phyloP scores from a whole-genome alignment of 1,140 invertebrate genomes.

The Aphelenchoides avenae region DNA sequence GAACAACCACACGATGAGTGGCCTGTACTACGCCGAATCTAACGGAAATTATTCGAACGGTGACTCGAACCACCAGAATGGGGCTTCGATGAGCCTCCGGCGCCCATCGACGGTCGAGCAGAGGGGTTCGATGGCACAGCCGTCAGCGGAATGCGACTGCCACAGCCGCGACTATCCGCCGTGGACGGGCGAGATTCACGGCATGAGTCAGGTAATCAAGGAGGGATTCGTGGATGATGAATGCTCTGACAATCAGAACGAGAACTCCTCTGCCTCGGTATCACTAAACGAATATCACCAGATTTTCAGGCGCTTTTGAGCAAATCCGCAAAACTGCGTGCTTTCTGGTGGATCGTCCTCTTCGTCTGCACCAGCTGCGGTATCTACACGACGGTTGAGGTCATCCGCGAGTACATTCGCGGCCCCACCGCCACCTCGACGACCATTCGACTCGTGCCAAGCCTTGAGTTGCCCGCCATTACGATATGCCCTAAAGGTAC shows the following conservation, averaged over 20 bases:
- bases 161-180: conserved; percentile 50
- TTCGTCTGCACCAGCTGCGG: conserved; percentile 37
- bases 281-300: neutral
- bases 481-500: conserved; percentile 50
- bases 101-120: too few relatives aligned
- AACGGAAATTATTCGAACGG: too few relatives aligned
- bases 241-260: too few relatives aligned
- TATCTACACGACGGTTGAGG: conserved; percentile 32
- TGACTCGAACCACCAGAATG: too few relatives aligned
- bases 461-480: conserved; percentile 39
- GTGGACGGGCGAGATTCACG: conserved; percentile 57
- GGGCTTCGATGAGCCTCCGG: too few relatives aligned
- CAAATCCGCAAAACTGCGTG: conserved; percentile 29
- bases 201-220: conserved; percentile 49
- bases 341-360: conserved; percentile 48
- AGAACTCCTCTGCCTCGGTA: too few relatives aligned
- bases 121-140: too few relatives aligned
- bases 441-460: conserved; percentile 38
- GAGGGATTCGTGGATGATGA: too few relatives aligned
- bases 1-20: too few relatives aligned
- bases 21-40: too few relatives aligned
- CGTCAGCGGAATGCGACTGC: conserved; percentile 51
- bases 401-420: conserved; percentile 46
- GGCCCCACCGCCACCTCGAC: conserved; percentile 49
- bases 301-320: conserved; percentile 37